A percentile compares a stretch with the other conserved stretches of the same genome.
Conservation (phyloP, 1,140 invertebrate species). For the Tetragonula clypearis region DNA sequence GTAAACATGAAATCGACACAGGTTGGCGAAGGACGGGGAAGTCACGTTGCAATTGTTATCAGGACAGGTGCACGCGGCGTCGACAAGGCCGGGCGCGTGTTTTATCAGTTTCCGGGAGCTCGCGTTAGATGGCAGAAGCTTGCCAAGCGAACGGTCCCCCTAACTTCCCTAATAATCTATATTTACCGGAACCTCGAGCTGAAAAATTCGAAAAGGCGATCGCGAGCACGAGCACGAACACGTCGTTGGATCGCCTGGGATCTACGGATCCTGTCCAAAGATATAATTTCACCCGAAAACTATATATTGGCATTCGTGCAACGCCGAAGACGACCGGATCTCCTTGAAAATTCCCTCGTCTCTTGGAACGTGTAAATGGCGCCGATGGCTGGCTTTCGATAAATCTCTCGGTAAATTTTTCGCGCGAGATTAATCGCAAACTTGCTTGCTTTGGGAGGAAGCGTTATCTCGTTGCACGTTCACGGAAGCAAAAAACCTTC, state of each 20-base stretch:
- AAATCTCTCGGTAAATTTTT: background rate
- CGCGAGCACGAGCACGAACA: background rate
- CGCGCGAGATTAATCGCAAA: background rate
- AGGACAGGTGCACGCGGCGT: background rate
- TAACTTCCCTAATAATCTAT: constrained; percentile 28
- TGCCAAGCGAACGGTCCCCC: background rate
- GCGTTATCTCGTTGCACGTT: background rate
- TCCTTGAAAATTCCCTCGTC: too few relatives aligned
- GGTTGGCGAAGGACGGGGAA: background rate
- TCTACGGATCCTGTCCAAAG: background rate
- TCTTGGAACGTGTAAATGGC: too few relatives aligned
- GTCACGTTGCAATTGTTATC: background rate
- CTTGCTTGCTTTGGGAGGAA: background rate
- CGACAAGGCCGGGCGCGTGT: constrained; percentile 25
- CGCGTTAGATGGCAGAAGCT: constrained; percentile 65
- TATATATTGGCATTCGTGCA: background rate
- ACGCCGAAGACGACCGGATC: too few relatives aligned
- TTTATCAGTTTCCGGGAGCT: constrained; percentile 47
- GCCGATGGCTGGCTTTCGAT: too few relatives aligned
- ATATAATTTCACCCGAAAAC: too few relatives aligned
- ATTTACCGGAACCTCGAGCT: constrained; percentile 29
- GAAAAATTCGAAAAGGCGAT: too few relatives aligned
- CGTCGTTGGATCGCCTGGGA: background rate
- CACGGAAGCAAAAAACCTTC: background rate
- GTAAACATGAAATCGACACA: too few relatives aligned